Conservation (phyloP, 2,888 invertebrate species). For the Polia nebulosa region DNA sequence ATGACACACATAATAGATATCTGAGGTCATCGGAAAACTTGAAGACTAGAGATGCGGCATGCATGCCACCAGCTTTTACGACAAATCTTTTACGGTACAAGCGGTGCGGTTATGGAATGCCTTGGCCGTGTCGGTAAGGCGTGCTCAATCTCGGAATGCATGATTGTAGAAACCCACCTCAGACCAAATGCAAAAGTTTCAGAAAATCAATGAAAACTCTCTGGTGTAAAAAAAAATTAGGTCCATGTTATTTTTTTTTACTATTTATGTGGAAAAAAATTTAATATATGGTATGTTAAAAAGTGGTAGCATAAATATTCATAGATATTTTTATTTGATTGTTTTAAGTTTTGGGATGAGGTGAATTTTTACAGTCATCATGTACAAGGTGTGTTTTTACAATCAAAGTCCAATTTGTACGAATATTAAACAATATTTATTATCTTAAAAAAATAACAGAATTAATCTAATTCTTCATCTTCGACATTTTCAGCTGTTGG, state of each 20-base stretch:
- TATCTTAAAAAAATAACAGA: background rate
- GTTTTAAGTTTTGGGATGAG: conserved; percentile 7
- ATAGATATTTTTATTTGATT: background rate
- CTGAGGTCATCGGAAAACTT: too few species aligned
- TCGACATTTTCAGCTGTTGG: conserved; percentile 9
- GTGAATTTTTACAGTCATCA: conserved; percentile 12
- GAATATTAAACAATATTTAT: conserved; percentile 3
- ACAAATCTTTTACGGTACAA: too few species aligned
- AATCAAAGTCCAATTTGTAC: conserved; percentile 9
- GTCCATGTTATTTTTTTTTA: background rate
- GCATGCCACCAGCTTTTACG: too few species aligned
- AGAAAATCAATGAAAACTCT: background rate
- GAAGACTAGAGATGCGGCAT: too few species aligned
- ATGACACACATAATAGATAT: too few species aligned
- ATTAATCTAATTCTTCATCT: conserved; percentile 15
- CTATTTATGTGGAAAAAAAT: background rate
- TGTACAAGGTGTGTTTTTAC: conserved; percentile 9
- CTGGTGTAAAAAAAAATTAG: background rate
- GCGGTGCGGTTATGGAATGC: too few species aligned
- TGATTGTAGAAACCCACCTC: background rate
- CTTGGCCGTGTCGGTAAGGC: too few species aligned
- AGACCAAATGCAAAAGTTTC: conserved; percentile 1
- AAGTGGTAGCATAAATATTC: background rate
- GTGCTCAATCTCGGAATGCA: too few species aligned
- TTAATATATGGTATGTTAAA: background rate